Evolutionary conservation across 2,888 invertebrate species (phyloP).

Genomic region (Athripsodes cinereus): DNA sequence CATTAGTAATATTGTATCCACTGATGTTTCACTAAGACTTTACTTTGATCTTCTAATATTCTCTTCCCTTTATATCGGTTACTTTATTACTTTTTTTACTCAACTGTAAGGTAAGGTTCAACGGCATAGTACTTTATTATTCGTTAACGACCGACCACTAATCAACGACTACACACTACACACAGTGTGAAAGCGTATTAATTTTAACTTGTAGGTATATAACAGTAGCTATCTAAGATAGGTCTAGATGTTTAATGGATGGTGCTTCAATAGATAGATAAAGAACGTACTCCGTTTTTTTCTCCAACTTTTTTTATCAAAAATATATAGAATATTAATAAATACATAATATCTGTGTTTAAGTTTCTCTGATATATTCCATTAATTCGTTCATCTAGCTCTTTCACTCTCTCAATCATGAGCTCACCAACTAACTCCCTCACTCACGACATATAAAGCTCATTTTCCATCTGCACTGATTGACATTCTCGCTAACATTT

Average conservation of each 20-base stretch:
- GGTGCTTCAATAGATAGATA: not conserved
- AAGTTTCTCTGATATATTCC: not conserved
- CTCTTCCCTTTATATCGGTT: no score
- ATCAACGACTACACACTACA: conserved; percentile 2
- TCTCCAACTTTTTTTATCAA: not conserved
- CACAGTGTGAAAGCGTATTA: no score
- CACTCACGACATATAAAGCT: no score
- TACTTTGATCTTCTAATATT: no score
- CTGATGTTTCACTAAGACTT: no score
- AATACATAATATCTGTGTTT: not conserved
- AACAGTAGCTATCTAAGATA: not conserved
- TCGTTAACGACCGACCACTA: not conserved
- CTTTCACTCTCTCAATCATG: no score
- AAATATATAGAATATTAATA: not conserved
- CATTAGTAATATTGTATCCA: no score
- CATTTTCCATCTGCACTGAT: no score
- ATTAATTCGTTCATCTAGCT: no score
- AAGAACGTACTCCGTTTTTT: not conserved
- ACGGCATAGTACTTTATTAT: not conserved
- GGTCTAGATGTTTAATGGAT: not conserved
- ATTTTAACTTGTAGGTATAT: no score
- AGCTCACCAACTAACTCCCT: no score
- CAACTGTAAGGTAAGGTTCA: not conserved
- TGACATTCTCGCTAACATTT: no score
- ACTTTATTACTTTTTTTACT: not conserved